Base-by-base conservation (phyloP, 2,888 invertebrate genomes). In the Lymantria monacha region DNA sequence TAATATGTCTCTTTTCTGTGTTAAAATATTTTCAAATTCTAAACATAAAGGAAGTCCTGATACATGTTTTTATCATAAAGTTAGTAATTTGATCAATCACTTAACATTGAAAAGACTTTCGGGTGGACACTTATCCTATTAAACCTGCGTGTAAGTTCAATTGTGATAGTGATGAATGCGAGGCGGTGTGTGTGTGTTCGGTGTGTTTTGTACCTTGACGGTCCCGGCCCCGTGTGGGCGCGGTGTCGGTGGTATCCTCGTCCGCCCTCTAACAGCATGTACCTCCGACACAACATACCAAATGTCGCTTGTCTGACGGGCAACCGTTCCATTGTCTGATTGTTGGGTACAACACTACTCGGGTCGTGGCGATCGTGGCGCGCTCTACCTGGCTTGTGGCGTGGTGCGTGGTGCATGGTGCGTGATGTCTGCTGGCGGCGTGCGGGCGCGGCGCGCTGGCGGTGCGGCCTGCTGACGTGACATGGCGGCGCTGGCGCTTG, bases 271-370 rank as follows among this genome's bases (percentile, higher is more conserved):
- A 85, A 89, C 91, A 89, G 87, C 90, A 87, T 91, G 93, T 91
- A 87, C 85, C 66, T 66, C 61, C 72, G 85, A 85, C 87, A 87
- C 85, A 77, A 84, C 84, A 87, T 85, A 87, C 89, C 84, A 90
- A 91, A 81, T 89, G 90, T 90, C 91, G 91, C 90, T 90, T 92
- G 90, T 92, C 92, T 92, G 92, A 92, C 92, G 91, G 92, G 91
- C 91, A 91, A 92, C 91, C 92, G 92, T 91, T 91, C 91, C 92
- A 91, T 92, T 92, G 89, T 91, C 75, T 92, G 92, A 92, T 91
- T 92, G 91, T 90, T 92, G 91, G 92, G 92, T 92, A 91, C 91
- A 90, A 91, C 90, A 88, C 92, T 86, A 90, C 88, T 91, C 88
- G 91, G 92, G 92, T 91, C 89, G 87, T 87, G 90, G 88, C 87